These are phyloP conservation scores for Xenopus laevis DNA, from an alignment of 2,113 vertebrate genomes.

Conservation along the genomic window DNA sequence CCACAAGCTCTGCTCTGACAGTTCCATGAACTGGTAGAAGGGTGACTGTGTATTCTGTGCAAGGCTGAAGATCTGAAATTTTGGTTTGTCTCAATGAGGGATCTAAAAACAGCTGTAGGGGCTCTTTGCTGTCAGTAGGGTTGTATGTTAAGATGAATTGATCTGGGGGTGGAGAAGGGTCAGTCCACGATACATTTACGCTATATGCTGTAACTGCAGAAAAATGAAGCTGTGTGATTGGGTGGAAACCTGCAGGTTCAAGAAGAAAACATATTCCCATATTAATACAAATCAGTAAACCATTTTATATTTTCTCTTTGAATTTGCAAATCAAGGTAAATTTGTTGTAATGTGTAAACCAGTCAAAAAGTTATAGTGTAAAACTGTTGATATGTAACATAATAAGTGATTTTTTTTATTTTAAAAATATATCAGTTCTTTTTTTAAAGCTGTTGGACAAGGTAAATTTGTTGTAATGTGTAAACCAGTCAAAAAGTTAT, in stretches of 20 bases:
- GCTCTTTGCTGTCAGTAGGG: slow-evolving; percentile 69
- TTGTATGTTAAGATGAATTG: slow-evolving; percentile 84
- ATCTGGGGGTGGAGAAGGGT: slow-evolving; percentile 88
- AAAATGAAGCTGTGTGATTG: slow-evolving; percentile 89
- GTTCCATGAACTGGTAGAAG: slow-evolving; percentile 84
- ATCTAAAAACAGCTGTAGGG: slow-evolving; percentile 76
- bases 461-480: no score
- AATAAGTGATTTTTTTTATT: no score
- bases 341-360: no score
- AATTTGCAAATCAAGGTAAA: no score
- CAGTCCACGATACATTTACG: slow-evolving; percentile 83
- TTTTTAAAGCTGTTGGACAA: no score
- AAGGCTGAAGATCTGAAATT: slow-evolving; percentile 77
- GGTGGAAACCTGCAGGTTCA: slow-evolving; percentile 80
- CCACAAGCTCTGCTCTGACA: slow-evolving; percentile 78
- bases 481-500: no score
- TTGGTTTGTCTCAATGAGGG: slow-evolving; percentile 78
- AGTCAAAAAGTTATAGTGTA: no score
- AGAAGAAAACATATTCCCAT: slow-evolving; percentile 40
- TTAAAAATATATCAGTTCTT: no score
- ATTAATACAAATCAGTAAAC: no score
- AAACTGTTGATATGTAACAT: no score
- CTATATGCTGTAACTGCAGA: slow-evolving; percentile 88
- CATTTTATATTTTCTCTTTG: no score
- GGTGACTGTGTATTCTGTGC: slow-evolving; percentile 83